Evolutionary conservation across 2,113 vertebrate genomes (phyloP).

Genomic region (Trochalopteron elliotii): DNA sequence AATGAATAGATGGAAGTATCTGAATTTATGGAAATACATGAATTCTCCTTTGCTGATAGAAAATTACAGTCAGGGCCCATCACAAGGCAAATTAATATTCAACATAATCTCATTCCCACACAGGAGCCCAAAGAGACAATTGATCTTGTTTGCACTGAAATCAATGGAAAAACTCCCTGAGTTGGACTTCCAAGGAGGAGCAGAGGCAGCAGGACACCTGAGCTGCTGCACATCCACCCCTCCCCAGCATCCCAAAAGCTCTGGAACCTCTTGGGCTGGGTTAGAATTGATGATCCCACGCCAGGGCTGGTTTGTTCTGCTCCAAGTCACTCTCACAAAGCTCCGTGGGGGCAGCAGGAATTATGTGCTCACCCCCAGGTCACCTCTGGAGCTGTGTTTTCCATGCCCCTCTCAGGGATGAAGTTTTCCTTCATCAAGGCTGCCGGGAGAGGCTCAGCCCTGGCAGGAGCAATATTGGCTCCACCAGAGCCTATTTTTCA

Average conservation of each 20-base stretch:
- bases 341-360: background rate
- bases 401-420: background rate
- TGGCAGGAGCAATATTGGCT: background rate
- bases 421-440: background rate
- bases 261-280: background rate
- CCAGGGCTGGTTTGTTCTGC: background rate
- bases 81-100: constrained; percentile 54
- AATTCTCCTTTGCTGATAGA: constrained; percentile 57
- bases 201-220: background rate
- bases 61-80: constrained; percentile 56
- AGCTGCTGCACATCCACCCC: background rate
- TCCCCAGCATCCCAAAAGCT: background rate
- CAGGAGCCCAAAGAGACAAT: constrained; percentile 30
- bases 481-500: background rate
- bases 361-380: background rate
- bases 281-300: background rate
- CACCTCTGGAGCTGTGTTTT: background rate
- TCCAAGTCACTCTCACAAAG: background rate
- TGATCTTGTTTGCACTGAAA: constrained; percentile 38
- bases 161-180: background rate
- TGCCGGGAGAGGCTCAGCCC: background rate
- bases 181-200: background rate
- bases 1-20: constrained; percentile 65
- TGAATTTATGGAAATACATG: constrained; percentile 64
- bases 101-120: constrained; percentile 49